A percentile compares a stretch with the other conserved stretches of the same genome.
Conservation (phyloP, 2,888 invertebrate genomes). For the Drosophila buzzatii region DNA sequence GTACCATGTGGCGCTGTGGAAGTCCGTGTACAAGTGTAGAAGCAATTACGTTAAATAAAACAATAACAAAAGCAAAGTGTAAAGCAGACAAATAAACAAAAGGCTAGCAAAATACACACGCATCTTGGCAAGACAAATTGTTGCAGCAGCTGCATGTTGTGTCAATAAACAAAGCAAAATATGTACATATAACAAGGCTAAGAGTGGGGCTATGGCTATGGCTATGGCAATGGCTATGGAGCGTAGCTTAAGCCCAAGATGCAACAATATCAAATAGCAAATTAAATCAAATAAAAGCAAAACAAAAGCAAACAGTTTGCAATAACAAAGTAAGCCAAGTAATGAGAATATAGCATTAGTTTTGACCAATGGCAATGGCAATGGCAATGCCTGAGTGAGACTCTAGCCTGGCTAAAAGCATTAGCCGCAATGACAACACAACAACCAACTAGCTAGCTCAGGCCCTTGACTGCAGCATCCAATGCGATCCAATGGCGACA, state of each 20-base stretch:
- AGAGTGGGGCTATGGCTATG: background rate
- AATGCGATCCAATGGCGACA: slow-evolving; percentile 61
- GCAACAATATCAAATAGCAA: slow-evolving; percentile 73
- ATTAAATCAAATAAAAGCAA: slow-evolving; percentile 71
- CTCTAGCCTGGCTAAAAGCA: slow-evolving; percentile 70
- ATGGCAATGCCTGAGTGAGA: slow-evolving; percentile 19
- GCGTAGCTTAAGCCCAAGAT: slow-evolving; percentile 17
- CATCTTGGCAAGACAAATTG: slow-evolving; percentile 71
- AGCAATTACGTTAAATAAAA: slow-evolving; percentile 80
- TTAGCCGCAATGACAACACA: slow-evolving; percentile 76
- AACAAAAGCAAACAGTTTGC: slow-evolving; percentile 53
- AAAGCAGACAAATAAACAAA: slow-evolving; percentile 68
- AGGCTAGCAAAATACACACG: slow-evolving; percentile 52
- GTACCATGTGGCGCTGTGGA: slow-evolving; percentile 52
- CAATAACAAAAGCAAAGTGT: slow-evolving; percentile 61
- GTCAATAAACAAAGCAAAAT: slow-evolving; percentile 69
- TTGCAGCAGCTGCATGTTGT: slow-evolving; percentile 79
- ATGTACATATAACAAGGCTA: slow-evolving; percentile 17
- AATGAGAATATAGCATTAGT: slow-evolving; percentile 82
- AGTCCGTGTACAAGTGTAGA: slow-evolving; percentile 53
- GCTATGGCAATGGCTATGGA: slow-evolving; percentile 8
- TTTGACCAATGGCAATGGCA: slow-evolving; percentile 50
- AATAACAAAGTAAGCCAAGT: slow-evolving; percentile 67
- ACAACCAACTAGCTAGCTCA: slow-evolving; percentile 49
- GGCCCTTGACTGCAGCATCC: slow-evolving; percentile 73